A percentile compares a stretch with the other conserved stretches of the same genome.
phyloP scores from a whole-genome alignment of 2,113 vertebrate species.

The Thomomys bottae region DNA sequence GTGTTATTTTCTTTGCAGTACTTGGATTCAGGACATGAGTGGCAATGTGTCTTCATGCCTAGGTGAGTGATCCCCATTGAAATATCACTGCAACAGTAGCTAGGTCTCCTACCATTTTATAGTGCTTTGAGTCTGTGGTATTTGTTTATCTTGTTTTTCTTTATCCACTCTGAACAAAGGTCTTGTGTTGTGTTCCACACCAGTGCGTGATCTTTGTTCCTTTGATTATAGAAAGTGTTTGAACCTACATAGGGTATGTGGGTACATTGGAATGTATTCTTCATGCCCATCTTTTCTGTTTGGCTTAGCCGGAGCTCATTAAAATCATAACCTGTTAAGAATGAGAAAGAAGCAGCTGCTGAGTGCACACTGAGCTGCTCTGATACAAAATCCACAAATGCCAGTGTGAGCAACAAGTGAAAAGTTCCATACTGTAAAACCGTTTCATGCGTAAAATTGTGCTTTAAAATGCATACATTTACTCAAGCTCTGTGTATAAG shows the following conservation, averaged over 20 bases:
- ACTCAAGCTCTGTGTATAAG: background rate
- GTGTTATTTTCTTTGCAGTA: constrained; percentile 84
- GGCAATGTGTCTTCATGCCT: constrained; percentile 91
- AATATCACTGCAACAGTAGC: accelerated
- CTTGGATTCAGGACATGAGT: constrained; percentile 90
- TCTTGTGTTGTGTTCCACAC: background rate
- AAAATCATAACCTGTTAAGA: background rate
- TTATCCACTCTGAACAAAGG: background rate
- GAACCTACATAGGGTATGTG: background rate
- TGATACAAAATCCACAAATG: background rate
- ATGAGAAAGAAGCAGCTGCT: accelerated
- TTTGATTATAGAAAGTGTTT: background rate
- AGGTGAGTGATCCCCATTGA: constrained; percentile 76
- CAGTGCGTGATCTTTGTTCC: background rate
- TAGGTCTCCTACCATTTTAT: accelerated
- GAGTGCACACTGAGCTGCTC: background rate
- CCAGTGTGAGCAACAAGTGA: background rate
- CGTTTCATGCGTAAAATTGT: background rate
- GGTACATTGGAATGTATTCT: too few species aligned
- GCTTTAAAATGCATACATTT: background rate
- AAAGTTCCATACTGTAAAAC: background rate
- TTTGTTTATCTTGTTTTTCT: background rate
- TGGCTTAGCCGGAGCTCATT: background rate
- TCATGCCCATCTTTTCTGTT: too few species aligned
- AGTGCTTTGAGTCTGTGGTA: background rate